These are phyloP conservation scores for Gymnocheta viridis DNA, from an alignment of 2,888 invertebrate species.

Conservation along the genomic window DNA sequence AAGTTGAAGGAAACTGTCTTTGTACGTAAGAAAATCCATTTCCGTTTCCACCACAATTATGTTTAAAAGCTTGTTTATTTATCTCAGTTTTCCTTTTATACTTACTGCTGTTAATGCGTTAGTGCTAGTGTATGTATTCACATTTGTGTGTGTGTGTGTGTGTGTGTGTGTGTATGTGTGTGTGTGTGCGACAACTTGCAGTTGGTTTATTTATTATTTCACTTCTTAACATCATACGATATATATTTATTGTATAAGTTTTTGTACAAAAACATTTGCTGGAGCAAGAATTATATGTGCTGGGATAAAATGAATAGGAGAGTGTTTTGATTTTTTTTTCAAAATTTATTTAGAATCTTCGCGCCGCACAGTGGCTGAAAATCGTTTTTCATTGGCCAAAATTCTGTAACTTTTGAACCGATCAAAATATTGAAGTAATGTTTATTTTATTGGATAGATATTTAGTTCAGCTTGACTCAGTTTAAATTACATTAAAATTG, in stretches of 20 bases:
- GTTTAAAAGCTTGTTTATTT: constrained; percentile 42
- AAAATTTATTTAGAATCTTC: too few relatives aligned
- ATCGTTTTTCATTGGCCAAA: too few relatives aligned
- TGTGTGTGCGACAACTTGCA: neutral
- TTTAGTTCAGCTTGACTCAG: too few relatives aligned
- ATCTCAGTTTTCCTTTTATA: neutral
- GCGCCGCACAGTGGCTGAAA: too few relatives aligned
- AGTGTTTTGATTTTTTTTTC: neutral
- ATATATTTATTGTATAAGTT: constrained; percentile 29
- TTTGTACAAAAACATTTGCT: neutral
- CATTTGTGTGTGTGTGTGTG: too few relatives aligned
- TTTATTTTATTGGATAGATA: too few relatives aligned
- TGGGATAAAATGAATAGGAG: neutral
- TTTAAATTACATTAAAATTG: too few relatives aligned
- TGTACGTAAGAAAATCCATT: constrained; percentile 58
- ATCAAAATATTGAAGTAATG: too few relatives aligned
- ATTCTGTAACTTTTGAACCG: too few relatives aligned
- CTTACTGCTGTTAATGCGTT: neutral
- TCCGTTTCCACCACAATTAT: constrained; percentile 65
- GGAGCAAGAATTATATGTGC: neutral
- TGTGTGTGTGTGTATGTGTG: neutral
- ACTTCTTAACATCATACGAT: constrained; percentile 28
- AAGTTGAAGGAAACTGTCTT: constrained; percentile 46
- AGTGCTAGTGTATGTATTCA: neutral
- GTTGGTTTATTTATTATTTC: constrained; percentile 51